phyloP scores from a whole-genome alignment of 1,140 invertebrate species.

The Glomeris maerens region DNA sequence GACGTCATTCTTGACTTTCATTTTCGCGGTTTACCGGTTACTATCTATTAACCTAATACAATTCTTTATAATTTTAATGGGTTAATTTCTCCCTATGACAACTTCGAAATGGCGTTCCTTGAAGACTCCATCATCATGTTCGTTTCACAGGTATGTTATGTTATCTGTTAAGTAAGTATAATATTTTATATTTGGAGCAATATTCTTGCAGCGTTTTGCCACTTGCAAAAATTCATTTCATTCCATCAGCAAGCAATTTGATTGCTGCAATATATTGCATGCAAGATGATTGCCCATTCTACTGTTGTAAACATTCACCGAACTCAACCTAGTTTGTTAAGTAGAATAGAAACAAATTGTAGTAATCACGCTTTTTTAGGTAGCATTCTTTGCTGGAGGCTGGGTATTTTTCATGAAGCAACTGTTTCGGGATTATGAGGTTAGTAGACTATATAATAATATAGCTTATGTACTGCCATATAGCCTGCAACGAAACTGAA shows the following conservation, averaged over 20 bases:
- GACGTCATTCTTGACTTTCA: no score
- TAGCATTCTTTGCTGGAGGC: constrained; percentile 87
- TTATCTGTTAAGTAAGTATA: constrained; percentile 7
- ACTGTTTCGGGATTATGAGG: constrained; percentile 94
- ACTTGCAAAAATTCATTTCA: no score
- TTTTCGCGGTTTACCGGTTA: no score
- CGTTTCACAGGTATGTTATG: constrained; percentile 43
- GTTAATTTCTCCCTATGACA: no score
- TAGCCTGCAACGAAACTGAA: constrained; percentile 1
- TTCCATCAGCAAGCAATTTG: not conserved
- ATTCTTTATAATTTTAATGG: no score
- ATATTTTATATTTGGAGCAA: not conserved
- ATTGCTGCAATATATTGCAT: not conserved
- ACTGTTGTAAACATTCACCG: not conserved
- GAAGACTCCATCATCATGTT: constrained; percentile 52
- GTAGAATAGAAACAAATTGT: no score
- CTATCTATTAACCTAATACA: no score
- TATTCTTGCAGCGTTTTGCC: constrained; percentile 1
- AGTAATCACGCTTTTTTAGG: no score
- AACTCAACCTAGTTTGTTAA: constrained; percentile 17
- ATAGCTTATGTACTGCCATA: not conserved
- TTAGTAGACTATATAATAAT: constrained; percentile 20
- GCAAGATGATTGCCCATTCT: not conserved
- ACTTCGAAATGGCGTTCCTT: constrained; percentile 50
- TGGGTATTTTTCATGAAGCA: constrained; percentile 99